A percentile compares a stretch with the other conserved stretches of the same genome.
phyloP scores from a whole-genome alignment of 2,797 vertebrate genomes.

The Danionella dracula region DNA sequence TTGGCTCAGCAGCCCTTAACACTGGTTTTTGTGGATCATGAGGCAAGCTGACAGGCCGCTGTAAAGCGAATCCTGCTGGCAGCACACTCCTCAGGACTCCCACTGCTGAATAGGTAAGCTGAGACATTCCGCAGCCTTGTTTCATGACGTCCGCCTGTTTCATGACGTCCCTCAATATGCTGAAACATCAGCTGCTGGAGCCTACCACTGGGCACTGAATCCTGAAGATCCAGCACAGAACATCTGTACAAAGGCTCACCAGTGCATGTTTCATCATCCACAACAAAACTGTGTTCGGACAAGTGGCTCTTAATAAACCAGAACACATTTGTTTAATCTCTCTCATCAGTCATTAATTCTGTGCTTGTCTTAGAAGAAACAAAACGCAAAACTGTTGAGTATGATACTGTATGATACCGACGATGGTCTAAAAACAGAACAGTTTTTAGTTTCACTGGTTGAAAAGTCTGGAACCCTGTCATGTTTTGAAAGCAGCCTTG shows the following conservation, averaged over 20 bases:
- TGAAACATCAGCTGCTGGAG: constrained; percentile 63
- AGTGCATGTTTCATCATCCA: neutral
- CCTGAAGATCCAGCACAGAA: neutral
- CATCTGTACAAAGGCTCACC: neutral
- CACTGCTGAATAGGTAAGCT: constrained; percentile 72
- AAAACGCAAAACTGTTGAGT: no score
- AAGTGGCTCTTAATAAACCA: neutral
- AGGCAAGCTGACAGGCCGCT: constrained; percentile 9
- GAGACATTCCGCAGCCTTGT: constrained; percentile 73
- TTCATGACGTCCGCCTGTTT: constrained; percentile 67
- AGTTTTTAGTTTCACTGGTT: no score
- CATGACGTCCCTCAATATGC: constrained; percentile 65
- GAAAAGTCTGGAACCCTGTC: no score
- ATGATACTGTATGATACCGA: no score
- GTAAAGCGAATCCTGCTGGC: constrained; percentile 29
- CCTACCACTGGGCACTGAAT: constrained; percentile 21
- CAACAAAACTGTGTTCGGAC: neutral
- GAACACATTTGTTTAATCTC: neutral
- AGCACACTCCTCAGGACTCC: constrained; percentile 55
- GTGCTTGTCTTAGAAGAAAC: no score
- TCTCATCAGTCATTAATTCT: neutral
- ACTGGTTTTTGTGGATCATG: constrained; percentile 10
- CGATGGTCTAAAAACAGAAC: no score
- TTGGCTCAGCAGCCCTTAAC: constrained; percentile 8
- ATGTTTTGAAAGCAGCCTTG: no score